A percentile compares a stretch with the other conserved stretches of the same genome.
Conservation (phyloP, 1,140 invertebrate genomes). For the Arctopsyche grandis region DNA sequence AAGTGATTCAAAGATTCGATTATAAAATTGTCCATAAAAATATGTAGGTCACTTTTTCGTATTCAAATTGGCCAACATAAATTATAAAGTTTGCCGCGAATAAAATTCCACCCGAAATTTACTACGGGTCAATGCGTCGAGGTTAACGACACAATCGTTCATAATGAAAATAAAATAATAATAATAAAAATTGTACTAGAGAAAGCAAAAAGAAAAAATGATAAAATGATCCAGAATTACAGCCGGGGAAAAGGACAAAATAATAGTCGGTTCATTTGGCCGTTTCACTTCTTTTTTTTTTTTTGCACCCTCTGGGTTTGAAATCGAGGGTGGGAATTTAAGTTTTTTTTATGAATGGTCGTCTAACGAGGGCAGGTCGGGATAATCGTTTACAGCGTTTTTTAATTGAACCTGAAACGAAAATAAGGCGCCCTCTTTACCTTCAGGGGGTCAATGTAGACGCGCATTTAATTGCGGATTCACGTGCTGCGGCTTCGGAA, state of each 20-base stretch:
- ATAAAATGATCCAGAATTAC: not conserved
- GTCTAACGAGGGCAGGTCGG: constrained; percentile 17
- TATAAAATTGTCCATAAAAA: no score
- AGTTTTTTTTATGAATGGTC: not conserved
- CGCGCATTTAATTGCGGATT: constrained; percentile 30
- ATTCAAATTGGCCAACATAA: not conserved
- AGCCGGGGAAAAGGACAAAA: no score
- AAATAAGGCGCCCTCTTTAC: not conserved
- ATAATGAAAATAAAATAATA: constrained; percentile 5
- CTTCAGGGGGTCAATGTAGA: not conserved
- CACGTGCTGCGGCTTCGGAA: constrained; percentile 2
- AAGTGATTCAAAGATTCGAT: no score
- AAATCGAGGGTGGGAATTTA: no score
- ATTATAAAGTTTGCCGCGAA: not conserved
- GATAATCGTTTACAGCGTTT: constrained; percentile 24
- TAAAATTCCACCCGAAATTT: constrained; percentile 10
- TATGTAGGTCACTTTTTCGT: not conserved
- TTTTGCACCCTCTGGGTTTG: not conserved
- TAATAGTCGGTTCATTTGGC: no score
- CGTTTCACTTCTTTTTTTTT: not conserved
- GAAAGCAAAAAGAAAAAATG: not conserved
- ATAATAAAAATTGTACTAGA: not conserved
- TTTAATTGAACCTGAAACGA: constrained; percentile 8
- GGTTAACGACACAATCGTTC: constrained; percentile 18
- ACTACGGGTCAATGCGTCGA: constrained; percentile 23